Evolutionary conservation across 2,888 invertebrate genomes (phyloP).

Genomic region (Tipula lateralis): DNA sequence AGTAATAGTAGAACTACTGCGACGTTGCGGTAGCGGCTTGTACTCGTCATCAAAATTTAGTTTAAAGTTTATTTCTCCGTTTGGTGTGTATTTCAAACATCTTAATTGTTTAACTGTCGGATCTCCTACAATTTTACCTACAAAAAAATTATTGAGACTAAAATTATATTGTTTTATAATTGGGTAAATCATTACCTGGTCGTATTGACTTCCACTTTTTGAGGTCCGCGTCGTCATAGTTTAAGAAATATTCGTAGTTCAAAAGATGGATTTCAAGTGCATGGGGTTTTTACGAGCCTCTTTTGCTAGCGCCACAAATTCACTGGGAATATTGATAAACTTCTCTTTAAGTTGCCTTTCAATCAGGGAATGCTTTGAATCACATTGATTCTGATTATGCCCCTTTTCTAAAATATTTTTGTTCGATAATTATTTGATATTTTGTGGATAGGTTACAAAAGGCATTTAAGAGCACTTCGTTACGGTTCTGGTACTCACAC

Average conservation of each 20-base stretch:
- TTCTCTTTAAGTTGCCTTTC: no score
- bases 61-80: not conserved
- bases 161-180: no score
- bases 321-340: not conserved
- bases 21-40: conserved; percentile 3
- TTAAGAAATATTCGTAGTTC: conserved; percentile 2
- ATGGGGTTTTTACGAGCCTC: not conserved
- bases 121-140: not conserved
- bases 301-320: not conserved
- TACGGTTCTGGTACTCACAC: conserved; percentile 27
- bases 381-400: conserved; percentile 19
- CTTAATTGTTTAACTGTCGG: not conserved
- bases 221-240: not conserved
- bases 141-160: not conserved
- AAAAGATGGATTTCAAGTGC: not conserved
- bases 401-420: not conserved
- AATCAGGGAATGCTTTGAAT: conserved; percentile 26
- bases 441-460: not conserved
- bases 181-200: not conserved
- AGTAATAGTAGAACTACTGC: not conserved
- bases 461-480: conserved; percentile 3
- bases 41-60: not conserved
- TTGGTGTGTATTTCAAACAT: not conserved
- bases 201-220: not conserved
- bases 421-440: not conserved